Base-by-base conservation (phyloP, 2,113 vertebrate species). In the Sclerurus mexicanus region DNA sequence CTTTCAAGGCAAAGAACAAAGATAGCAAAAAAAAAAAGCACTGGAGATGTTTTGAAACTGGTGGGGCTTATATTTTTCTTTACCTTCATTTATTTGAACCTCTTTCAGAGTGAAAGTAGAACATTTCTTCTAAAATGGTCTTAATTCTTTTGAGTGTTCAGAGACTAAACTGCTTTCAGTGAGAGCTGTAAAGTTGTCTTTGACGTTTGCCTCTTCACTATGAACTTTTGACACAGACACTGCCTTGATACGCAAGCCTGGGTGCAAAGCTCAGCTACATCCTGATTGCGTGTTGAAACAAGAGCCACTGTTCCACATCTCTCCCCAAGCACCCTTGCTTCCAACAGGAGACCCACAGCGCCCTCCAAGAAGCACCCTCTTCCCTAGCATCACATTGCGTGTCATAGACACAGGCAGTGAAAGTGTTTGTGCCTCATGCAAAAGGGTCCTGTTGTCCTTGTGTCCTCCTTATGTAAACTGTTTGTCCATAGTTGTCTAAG, bases 1-100 rank as follows among this genome's bases (percentile, higher is more conserved):
- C 95, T 93, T 87, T 95, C 76, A 75, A 72, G 85, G 31, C 56
- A 20, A 60, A 83, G 4, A 88, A 46, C 72, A 74, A 66, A 93
- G 20, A 14, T 40, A 50, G 33, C 1, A 2, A 77, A 14, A 92
- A 86, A 76, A 86, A 24, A 76, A 86, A 21, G 33, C 39, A 33
- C 78, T 74, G 40, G 64, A 88, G 52, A 7, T 53, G 31, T 92
- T 89, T 85, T 89, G 74, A 73, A 89, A 82, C 59, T 11, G 68
- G 14, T 64, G 42, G 14, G 35, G 7, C 49, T 71, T 81, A 11
- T 88, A 3, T 89, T 92, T 93, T 93, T 94, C 20, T 80, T 62
- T 75, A 77, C 30, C 22, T 76, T 59, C 37, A 44, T n/a, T 76
- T 72, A 71, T 63, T 72, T 67, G 12, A 31, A 35, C 87, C 44